Base-by-base conservation (phyloP, 2,113 vertebrate species). In the Cyphomyrus discorhynchus region DNA sequence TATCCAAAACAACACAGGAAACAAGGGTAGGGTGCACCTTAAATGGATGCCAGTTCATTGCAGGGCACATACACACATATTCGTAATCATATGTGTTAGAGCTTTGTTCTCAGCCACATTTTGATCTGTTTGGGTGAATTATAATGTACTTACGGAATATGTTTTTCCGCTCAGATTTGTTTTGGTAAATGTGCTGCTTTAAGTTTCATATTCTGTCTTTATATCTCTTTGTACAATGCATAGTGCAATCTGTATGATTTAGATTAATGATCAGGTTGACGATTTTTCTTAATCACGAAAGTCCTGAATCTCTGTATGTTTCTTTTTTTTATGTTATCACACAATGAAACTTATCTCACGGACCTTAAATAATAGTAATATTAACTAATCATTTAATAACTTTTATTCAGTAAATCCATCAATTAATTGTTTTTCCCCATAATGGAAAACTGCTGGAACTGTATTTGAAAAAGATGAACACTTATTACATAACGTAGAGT, bases 61-160 rank as follows among this genome's bases (percentile, higher is more conserved):
- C n/a, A 31, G 62, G 62, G 4, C n/a, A 13, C n/a, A 70, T 70
- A 70, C 62, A 4, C n/a, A 70, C n/a, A 13, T 27, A 31, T 70
- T 27, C 1, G 1, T 31, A 27, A 70, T 27, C 10, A 31, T 70
- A 70, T 10, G n/a, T 13, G 3, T 70, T 70, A 70, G n/a, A 70
- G 62, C 62, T 70, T 87, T 53, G 82, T 88, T 89, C 53, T 74
- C 88, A 84, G 88, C 27, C 49, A 89, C n/a, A 27, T 89, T 91
- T 91, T 62, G 87, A 91, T 90, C 89, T 70, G 53, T 88, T 89
- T 92, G 87, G 53, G 66, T 90, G 83, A 84, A 70, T 46, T 88
- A 49, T 39, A 10, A 66, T 84, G 52, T 39, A 88, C 89, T 90
- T 52, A 66, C 52, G 84, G 31, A 45, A 46, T 56, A 24, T 27